phyloP scores from a whole-genome alignment of 2,797 vertebrate species.

The Pseudopleuronectes americanus region DNA sequence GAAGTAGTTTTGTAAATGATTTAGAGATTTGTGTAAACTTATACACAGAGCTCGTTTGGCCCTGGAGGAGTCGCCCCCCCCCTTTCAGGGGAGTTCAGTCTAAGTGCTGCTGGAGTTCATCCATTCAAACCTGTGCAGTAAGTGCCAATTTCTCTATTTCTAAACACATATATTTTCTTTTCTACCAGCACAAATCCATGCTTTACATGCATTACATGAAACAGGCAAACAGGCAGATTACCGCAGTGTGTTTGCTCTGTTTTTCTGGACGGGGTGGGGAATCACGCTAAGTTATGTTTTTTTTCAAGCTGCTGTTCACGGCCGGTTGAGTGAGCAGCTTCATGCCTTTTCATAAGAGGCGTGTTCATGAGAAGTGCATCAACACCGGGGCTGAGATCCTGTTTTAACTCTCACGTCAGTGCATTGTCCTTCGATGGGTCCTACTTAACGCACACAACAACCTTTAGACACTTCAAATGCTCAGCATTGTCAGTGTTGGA shows the following conservation, averaged over 20 bases:
- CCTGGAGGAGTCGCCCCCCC: constrained; percentile 12
- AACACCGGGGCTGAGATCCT: constrained; percentile 38
- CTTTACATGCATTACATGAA: constrained; percentile 56
- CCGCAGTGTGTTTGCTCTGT: constrained; percentile 5
- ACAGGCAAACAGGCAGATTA: constrained; percentile 9
- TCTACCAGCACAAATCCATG: constrained; percentile 21
- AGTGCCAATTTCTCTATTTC: constrained; percentile 67
- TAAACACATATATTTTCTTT: constrained; percentile 14
- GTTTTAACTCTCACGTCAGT: constrained; percentile 68
- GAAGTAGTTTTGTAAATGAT: constrained; percentile 23
- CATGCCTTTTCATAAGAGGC: constrained; percentile 36
- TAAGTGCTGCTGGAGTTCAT: constrained; percentile 75
- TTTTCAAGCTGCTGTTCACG: too few species aligned
- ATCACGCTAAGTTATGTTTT: too few species aligned
- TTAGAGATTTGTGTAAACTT: constrained; percentile 39
- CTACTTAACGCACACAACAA: constrained; percentile 25
- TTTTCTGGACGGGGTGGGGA: too few species aligned
- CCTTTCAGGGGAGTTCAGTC: constrained; percentile 49
- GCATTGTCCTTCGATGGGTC: constrained; percentile 63
- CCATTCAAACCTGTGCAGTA: constrained; percentile 60
- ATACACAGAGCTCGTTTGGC: constrained; percentile 39
- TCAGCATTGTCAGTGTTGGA: constrained; percentile 82
- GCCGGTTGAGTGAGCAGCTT: not conserved
- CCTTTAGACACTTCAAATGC: constrained; percentile 84
- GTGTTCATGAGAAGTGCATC: constrained; percentile 48